Conservation (phyloP, 2,113 vertebrate species). For the Ceyx melanurus region DNA sequence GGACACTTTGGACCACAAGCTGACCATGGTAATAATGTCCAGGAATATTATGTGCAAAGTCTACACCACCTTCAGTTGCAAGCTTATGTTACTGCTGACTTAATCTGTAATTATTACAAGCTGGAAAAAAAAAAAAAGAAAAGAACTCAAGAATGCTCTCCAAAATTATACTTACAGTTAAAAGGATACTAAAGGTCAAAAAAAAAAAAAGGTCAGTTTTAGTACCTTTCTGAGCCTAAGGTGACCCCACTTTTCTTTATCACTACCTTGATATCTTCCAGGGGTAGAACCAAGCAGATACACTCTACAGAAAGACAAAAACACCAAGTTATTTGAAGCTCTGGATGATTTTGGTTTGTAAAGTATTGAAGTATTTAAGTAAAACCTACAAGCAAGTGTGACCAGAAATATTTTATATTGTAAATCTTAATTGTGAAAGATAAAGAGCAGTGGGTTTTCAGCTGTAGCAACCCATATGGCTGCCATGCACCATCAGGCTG, state of each 20-base stretch:
- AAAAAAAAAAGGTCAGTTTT: not conserved
- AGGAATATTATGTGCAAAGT: not conserved
- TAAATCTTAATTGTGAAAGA: too few species aligned
- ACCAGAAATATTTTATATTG: not conserved
- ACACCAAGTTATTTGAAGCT: not conserved
- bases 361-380: not conserved
- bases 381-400: not conserved
- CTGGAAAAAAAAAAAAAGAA: not conserved
- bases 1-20: not conserved
- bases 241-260: slow-evolving; percentile 96
- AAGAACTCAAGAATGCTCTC: not conserved
- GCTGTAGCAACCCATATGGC: not conserved
- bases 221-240: slow-evolving; percentile 91
- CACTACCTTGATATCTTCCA: slow-evolving; percentile 86
- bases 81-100: not conserved
- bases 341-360: not conserved
- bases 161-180: not conserved
- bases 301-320: slow-evolving; percentile 75
- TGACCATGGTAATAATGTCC: not conserved
- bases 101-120: not conserved
- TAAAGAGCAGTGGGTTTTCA: not conserved
- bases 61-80: not conserved
- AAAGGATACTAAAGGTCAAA: not conserved
- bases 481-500: not conserved
- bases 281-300: slow-evolving; percentile 92